These are phyloP conservation scores for Hydrophis major DNA, from an alignment of 2,797 vertebrate species.

Conservation along the genomic window DNA sequence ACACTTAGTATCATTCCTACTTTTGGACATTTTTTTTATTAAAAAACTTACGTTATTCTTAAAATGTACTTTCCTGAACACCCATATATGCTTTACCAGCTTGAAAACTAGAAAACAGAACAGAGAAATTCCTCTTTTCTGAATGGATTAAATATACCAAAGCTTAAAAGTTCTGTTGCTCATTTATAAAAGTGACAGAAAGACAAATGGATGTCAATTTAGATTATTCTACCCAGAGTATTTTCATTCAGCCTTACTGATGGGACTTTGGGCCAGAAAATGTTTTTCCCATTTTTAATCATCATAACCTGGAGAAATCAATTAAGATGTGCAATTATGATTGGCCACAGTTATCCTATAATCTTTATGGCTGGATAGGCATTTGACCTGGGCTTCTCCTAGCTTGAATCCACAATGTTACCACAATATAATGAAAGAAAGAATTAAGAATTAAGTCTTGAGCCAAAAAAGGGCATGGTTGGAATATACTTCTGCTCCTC, in stretches of 20 bases:
- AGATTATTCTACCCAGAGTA: neutral
- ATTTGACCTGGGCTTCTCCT: neutral
- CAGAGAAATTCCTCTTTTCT: conserved; percentile 43
- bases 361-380: neutral
- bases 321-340: neutral
- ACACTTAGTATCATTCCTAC: conserved; percentile 20
- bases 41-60: neutral
- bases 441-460: neutral
- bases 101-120: conserved; percentile 51
- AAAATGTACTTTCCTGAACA: conserved; percentile 18
- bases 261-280: neutral
- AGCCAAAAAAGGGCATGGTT: neutral
- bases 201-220: conserved; percentile 38
- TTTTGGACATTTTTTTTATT: conserved; percentile 7
- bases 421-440: neutral
- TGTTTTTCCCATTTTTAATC: neutral
- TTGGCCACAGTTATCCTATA: neutral
- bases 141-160: conserved; percentile 45
- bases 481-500: neutral
- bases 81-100: conserved; percentile 36
- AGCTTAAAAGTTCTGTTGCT: conserved; percentile 53
- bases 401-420: neutral
- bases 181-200: conserved; percentile 49
- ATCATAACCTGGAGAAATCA: neutral
- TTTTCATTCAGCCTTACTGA: neutral